phyloP scores from a whole-genome alignment of 2,113 vertebrate genomes.

The Sphyrna mokarran region DNA sequence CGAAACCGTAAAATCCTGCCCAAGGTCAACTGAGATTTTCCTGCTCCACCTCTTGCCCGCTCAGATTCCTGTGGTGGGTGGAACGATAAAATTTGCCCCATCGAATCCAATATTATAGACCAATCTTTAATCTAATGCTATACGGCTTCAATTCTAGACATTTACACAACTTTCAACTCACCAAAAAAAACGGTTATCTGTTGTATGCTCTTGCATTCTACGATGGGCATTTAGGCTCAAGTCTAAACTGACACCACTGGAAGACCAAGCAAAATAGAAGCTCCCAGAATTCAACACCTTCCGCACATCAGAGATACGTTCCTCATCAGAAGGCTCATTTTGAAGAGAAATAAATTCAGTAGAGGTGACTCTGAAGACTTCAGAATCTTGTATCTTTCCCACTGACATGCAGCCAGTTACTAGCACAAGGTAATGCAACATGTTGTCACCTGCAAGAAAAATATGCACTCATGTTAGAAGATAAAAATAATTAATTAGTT shows the following conservation, averaged over 20 bases:
- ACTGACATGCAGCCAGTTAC: slow-evolving; percentile 96
- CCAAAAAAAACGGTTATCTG: slow-evolving; percentile 97
- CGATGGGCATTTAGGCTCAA: slow-evolving; percentile 90
- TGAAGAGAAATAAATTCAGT: slow-evolving; percentile 86
- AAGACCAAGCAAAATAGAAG: slow-evolving; percentile 95
- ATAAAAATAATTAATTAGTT: slow-evolving; percentile 35
- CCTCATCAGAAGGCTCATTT: slow-evolving; percentile 77
- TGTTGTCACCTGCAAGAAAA: slow-evolving; percentile 69
- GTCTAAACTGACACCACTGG: slow-evolving; percentile 79
- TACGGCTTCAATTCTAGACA: not conserved
- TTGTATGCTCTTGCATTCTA: slow-evolving; percentile 77
- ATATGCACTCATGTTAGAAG: slow-evolving; percentile 35
- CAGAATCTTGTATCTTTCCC: slow-evolving; percentile 94
- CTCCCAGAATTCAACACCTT: slow-evolving; percentile 90
- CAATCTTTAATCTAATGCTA: not conserved
- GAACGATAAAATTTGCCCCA: no score
- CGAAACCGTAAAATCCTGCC: no score
- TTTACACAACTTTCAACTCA: slow-evolving; percentile 50
- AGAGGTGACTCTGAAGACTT: slow-evolving; percentile 93
- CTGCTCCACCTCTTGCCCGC: no score
- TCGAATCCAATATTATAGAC: not conserved
- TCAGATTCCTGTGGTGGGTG: no score
- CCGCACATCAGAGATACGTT: slow-evolving; percentile 83
- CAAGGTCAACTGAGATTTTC: no score
- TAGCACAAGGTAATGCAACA: slow-evolving; percentile 88